A percentile compares a stretch with the other conserved stretches of the same genome.
Conservation (phyloP, 2,113 vertebrate species). For the Tyrannus savana region DNA sequence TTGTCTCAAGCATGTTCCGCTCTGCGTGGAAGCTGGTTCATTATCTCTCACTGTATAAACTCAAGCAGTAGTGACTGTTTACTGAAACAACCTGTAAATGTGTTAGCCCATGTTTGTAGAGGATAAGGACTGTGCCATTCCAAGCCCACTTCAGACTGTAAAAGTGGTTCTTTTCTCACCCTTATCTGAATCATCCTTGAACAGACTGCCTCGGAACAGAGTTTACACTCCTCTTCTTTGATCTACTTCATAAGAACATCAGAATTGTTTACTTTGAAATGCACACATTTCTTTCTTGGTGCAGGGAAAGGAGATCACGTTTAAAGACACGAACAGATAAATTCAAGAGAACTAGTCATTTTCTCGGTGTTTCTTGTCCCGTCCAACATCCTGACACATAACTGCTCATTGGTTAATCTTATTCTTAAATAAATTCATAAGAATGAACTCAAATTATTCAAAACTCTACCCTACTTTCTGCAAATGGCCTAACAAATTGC, state of each 20-base stretch:
- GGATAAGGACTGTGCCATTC: slow-evolving; percentile 28
- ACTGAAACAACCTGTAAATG: slow-evolving; percentile 51
- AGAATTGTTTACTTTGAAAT: slow-evolving; percentile 68
- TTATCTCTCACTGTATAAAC: slow-evolving; percentile 55
- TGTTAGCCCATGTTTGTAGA: slow-evolving; percentile 44
- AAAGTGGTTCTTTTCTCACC: slow-evolving; percentile 30
- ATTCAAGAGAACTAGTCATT: neutral
- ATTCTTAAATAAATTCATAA: neutral
- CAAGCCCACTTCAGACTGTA: slow-evolving; percentile 11
- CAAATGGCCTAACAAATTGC: neutral
- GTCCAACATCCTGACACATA: neutral
- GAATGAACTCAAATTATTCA: neutral
- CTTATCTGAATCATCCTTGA: slow-evolving; percentile 47
- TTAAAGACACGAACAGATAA: neutral
- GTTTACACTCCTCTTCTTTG: slow-evolving; percentile 59
- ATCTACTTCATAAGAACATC: slow-evolving; percentile 61
- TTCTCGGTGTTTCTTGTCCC: neutral
- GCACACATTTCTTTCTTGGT: neutral
- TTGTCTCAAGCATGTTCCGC: slow-evolving; percentile 17
- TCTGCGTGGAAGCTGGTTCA: slow-evolving; percentile 14
- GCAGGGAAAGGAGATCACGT: neutral
- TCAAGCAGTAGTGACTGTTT: slow-evolving; percentile 26
- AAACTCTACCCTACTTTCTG: neutral
- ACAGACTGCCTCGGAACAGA: slow-evolving; percentile 26
- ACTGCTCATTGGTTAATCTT: neutral